These are phyloP conservation scores for Dendroctonus ponderosae DNA, from an alignment of 1,140 invertebrate species.

Conservation along the genomic window DNA sequence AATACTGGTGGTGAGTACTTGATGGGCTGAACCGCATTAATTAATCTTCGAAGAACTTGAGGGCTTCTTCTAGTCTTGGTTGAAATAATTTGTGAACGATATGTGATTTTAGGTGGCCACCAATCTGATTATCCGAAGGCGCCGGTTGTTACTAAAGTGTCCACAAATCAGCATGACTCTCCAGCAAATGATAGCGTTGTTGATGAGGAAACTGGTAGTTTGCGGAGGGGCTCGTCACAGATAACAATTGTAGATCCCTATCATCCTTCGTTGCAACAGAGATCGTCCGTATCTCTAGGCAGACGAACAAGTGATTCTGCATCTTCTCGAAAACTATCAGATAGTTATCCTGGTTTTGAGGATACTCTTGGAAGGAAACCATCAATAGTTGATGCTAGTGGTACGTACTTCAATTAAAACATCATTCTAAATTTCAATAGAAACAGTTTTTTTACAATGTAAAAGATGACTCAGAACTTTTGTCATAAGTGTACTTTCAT, in stretches of 20 bases:
- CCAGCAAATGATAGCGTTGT: conserved; percentile 49
- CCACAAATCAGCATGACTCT: conserved; percentile 44
- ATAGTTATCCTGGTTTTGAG: conserved; percentile 30
- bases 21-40: neutral
- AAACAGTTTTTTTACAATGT: too few species aligned
- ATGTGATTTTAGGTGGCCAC: neutral
- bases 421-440: too few species aligned
- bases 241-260: conserved; percentile 51
- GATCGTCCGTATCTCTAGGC: conserved; percentile 18
- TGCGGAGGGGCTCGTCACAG: conserved; percentile 45
- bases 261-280: conserved; percentile 38
- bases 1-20: conserved; percentile 28
- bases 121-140: conserved; percentile 6
- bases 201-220: conserved; percentile 38
- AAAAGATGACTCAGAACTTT: too few species aligned
- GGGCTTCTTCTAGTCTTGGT: neutral
- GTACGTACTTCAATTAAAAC: conserved; percentile 5
- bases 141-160: neutral
- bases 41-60: neutral
- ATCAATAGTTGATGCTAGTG: conserved; percentile 37
- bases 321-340: conserved; percentile 34
- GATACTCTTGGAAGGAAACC: conserved; percentile 41
- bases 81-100: too few species aligned
- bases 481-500: too few species aligned
- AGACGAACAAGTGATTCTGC: conserved; percentile 29